A percentile compares a stretch with the other conserved stretches of the same genome.
These are phyloP conservation scores for Aplysina aerophoba DNA, from an alignment of 37 sponge, comb jelly and placozoan genomes.

Conservation along the genomic window DNA sequence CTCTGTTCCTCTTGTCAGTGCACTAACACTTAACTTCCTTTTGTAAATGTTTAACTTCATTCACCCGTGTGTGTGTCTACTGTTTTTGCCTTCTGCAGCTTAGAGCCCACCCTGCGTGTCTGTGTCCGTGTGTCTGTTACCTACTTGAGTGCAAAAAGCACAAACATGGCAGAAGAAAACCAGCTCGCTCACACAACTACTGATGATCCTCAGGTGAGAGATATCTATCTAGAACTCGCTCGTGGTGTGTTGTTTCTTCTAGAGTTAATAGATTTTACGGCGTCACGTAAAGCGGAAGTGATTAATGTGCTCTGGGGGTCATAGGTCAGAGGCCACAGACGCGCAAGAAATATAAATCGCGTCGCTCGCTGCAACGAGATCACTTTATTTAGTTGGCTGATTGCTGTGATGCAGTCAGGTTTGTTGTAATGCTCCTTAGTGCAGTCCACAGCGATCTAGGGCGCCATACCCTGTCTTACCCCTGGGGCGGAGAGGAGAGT, in stretches of 20 bases:
- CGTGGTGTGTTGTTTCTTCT: background rate
- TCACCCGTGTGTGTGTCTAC: no score
- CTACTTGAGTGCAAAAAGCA: constrained; percentile 3
- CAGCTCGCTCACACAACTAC: constrained; percentile 26
- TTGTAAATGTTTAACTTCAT: no score
- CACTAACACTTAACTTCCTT: no score
- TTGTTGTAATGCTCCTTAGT: constrained; percentile 27
- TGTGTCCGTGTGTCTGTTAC: constrained; percentile 55
- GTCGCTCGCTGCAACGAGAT: background rate
- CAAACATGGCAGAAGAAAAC: constrained; percentile 11
- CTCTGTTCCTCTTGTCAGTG: no score
- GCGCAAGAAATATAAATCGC: background rate
- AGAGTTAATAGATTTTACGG: background rate
- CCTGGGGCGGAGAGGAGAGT: constrained; percentile 19
- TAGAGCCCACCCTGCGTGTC: constrained; percentile 12
- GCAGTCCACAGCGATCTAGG: constrained; percentile 31
- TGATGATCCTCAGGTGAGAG: background rate
- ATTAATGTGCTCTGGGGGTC: background rate
- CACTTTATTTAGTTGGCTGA: no score
- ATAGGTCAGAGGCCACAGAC: background rate
- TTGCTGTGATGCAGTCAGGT: no score
- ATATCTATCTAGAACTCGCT: background rate
- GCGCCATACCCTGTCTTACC: constrained; percentile 8
- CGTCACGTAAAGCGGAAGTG: background rate
- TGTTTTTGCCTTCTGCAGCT: background rate